Conservation (phyloP, 2,888 invertebrate genomes). For the Terebella lapidaria region DNA sequence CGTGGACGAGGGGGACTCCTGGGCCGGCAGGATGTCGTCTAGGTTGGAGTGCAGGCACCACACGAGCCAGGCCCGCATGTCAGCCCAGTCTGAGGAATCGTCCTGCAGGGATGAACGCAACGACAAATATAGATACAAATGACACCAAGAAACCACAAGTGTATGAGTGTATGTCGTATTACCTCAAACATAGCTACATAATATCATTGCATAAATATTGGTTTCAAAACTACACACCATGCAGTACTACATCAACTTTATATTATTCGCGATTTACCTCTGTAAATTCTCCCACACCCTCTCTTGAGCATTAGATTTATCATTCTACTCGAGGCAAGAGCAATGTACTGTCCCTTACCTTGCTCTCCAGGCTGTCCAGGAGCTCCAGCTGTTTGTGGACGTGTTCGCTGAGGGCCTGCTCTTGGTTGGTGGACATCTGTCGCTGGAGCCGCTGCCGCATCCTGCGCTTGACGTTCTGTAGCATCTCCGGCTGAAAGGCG, state of each 20-base stretch:
- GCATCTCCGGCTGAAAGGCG: background rate
- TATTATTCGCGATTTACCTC: too few species aligned
- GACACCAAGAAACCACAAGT: too few species aligned
- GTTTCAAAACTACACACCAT: too few species aligned
- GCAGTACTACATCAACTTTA: too few species aligned
- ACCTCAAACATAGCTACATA: background rate
- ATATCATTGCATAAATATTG: too few species aligned
- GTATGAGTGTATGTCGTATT: background rate
- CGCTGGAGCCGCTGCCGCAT: constrained; percentile 3
- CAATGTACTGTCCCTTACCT: constrained; percentile 6
- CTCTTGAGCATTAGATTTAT: too few species aligned
- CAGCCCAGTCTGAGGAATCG: constrained; percentile 15
- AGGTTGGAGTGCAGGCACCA: constrained; percentile 19
- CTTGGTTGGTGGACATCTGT: constrained; percentile 3
- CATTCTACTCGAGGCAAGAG: too few species aligned
- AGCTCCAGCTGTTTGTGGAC: constrained; percentile 11
- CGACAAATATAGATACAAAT: too few species aligned
- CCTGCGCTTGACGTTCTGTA: background rate
- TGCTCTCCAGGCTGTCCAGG: constrained; percentile 8
- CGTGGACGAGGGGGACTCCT: background rate
- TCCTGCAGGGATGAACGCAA: constrained; percentile 8
- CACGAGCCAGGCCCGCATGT: constrained; percentile 18
- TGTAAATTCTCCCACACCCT: too few species aligned
- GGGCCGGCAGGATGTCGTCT: constrained; percentile 5
- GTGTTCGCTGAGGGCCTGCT: constrained; percentile 4